Evolutionary conservation across 2,888 invertebrate genomes (phyloP).

Genomic region (Apantesis nais): DNA sequence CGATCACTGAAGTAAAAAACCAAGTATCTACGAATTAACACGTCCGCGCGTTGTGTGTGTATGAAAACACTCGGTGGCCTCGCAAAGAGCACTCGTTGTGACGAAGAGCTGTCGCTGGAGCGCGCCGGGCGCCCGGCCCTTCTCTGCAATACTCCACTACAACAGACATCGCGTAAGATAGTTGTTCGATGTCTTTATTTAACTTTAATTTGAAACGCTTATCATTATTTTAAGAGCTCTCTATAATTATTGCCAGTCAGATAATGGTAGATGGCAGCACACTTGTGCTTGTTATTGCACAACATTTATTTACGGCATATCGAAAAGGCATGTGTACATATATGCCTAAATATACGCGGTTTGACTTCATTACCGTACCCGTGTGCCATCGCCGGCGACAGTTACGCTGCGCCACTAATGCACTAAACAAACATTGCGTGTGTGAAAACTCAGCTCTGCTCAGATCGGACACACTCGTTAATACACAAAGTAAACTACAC

Average conservation of each 20-base stretch:
- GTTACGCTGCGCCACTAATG: slow-evolving; percentile 72
- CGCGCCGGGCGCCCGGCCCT: slow-evolving; percentile 46
- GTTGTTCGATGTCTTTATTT: slow-evolving; percentile 77
- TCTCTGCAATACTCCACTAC: slow-evolving; percentile 59
- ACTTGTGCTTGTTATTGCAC: slow-evolving; percentile 65
- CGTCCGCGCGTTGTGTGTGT: slow-evolving; percentile 82
- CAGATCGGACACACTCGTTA: slow-evolving; percentile 72
- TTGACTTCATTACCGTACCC: slow-evolving; percentile 41
- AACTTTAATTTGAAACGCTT: slow-evolving; percentile 75
- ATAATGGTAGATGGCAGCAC: slow-evolving; percentile 41
- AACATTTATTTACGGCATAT: slow-evolving; percentile 46
- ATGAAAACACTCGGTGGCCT: slow-evolving; percentile 82
- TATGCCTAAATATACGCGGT: slow-evolving; percentile 25
- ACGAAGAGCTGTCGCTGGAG: slow-evolving; percentile 74
- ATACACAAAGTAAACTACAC: slow-evolving; percentile 69
- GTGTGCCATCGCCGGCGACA: slow-evolving; percentile 61
- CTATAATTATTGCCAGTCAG: slow-evolving; percentile 63
- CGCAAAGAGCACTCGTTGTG: slow-evolving; percentile 79
- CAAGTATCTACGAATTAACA: slow-evolving; percentile 85
- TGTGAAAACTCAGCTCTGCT: slow-evolving; percentile 77
- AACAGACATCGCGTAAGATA: slow-evolving; percentile 71
- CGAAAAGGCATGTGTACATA: slow-evolving; percentile 39
- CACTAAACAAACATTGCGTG: slow-evolving; percentile 70
- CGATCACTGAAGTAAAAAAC: slow-evolving; percentile 82
- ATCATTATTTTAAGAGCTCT: slow-evolving; percentile 64